A percentile compares a stretch with the other conserved stretches of the same genome.
These are phyloP conservation scores for Hypotaenidia philippensis DNA, from an alignment of 2,797 vertebrate species.

Conservation along the genomic window DNA sequence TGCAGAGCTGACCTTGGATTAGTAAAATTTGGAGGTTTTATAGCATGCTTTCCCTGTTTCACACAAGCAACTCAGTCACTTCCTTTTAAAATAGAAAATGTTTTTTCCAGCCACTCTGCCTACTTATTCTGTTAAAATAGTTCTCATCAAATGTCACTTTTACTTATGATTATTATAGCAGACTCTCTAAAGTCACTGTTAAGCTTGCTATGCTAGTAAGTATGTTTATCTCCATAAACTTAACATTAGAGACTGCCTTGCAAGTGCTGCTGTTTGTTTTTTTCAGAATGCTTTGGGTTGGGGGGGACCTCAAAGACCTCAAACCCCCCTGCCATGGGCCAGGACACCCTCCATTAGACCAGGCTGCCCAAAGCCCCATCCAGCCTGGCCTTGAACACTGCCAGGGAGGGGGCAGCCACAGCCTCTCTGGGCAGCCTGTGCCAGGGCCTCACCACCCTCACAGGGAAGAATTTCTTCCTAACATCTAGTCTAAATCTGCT, in stretches of 20 bases:
- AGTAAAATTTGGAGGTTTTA: background rate
- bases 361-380: too few species aligned
- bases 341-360: too few species aligned
- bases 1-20: background rate
- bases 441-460: too few species aligned
- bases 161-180: slow-evolving; percentile 7
- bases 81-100: background rate
- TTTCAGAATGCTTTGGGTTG: too few species aligned
- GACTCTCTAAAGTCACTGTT: background rate
- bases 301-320: too few species aligned
- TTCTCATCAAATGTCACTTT: slow-evolving; percentile 11
- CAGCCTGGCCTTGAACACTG: too few species aligned
- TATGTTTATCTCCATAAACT: background rate
- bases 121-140: background rate
- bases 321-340: too few species aligned
- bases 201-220: background rate
- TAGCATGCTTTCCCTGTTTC: background rate
- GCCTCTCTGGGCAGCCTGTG: too few species aligned
- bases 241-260: background rate
- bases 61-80: background rate
- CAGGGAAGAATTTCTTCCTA: too few species aligned
- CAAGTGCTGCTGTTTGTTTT: background rate
- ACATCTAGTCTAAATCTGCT: too few species aligned
- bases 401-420: too few species aligned
- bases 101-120: background rate